A percentile compares a stretch with the other conserved stretches of the same genome.
These are phyloP conservation scores for Ctenopoma multispine DNA, from an alignment of 2,797 vertebrate genomes.

Conservation along the genomic window DNA sequence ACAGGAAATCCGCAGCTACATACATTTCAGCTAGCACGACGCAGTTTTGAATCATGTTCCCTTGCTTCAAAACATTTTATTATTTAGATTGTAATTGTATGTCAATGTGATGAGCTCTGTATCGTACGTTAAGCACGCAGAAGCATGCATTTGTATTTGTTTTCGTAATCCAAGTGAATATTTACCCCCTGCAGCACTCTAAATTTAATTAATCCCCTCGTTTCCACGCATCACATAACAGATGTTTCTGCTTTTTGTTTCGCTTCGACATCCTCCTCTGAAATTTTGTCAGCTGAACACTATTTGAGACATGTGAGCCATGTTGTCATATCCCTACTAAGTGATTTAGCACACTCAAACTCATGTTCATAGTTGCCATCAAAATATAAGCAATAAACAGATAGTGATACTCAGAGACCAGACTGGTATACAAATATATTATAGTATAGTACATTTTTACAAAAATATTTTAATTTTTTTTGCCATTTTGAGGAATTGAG, in stretches of 20 bases:
- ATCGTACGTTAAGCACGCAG: no score
- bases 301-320: background rate
- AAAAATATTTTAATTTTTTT: no score
- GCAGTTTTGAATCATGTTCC: fast-evolving
- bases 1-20: background rate
- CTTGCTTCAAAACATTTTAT: no score
- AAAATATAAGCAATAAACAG: no score
- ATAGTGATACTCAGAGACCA: no score
- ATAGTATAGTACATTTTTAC: no score
- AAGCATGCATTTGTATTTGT: background rate
- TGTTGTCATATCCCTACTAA: background rate
- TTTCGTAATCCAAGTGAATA: background rate
- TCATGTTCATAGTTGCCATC: background rate
- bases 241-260: conserved; percentile 23
- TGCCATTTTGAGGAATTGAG: no score
- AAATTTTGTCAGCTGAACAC: background rate
- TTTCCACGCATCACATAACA: conserved; percentile 33
- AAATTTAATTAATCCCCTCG: conserved; percentile 25
- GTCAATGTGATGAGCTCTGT: background rate
- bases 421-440: no score
- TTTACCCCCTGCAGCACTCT: background rate
- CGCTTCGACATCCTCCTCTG: conserved; percentile 6
- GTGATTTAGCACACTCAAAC: background rate
- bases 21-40: no score
- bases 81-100: no score